Base-by-base conservation (phyloP, 2,797 vertebrate genomes). In the Meda fulgida region DNA sequence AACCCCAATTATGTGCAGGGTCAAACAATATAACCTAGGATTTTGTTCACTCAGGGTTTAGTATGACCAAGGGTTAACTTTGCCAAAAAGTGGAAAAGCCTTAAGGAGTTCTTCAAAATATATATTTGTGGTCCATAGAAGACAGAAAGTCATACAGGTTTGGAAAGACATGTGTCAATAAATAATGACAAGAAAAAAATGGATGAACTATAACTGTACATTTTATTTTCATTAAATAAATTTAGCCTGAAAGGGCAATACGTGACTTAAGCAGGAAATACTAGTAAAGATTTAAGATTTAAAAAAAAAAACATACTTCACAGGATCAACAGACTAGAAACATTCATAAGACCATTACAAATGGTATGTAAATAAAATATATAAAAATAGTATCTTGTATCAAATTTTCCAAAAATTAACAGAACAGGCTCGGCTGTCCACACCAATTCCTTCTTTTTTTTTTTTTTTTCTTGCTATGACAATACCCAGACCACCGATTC, bases 301-400 rank as follows among this genome's bases (percentile, higher is more conserved):
- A 36, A 38, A 19, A 55, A 29, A 13, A 58, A 40, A 78, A 38
- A 48, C 46, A 48, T 48, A 78, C 48, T 69, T 53, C 81, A 67
- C 4, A 26, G 31, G 4, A 58, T 21, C 7, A 26, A 26, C 36
- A 26, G 23, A 18, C 67, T 51, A 65, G 38, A 72, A 79, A 72
- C 38, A 55, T 60, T 8, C 16, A 53, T 53, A n/a, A 73, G 11
- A 18, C 10, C 40, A 43, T 36, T 72, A 65, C 31, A 31, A 29
- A 51, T 11, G 16, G 8, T 40, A 76, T 60, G 34, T 19, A 38
- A 65, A 46, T 13, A 43, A 9, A 48, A 43, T 21, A 9, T 38
- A 58, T n/a, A 77, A 31, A 65, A 29, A 36, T 75, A 51, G 31
- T 34, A 79, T 66, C 19, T 48, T 48, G 1, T 48, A 38, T 23